Percentiles rank a stretch among this genome's conserved stretches.
These are phyloP conservation scores for Zoanthus sansibaricus DNA, from an alignment of 92 coral and sea anemone genomes.

Conservation along the genomic window DNA sequence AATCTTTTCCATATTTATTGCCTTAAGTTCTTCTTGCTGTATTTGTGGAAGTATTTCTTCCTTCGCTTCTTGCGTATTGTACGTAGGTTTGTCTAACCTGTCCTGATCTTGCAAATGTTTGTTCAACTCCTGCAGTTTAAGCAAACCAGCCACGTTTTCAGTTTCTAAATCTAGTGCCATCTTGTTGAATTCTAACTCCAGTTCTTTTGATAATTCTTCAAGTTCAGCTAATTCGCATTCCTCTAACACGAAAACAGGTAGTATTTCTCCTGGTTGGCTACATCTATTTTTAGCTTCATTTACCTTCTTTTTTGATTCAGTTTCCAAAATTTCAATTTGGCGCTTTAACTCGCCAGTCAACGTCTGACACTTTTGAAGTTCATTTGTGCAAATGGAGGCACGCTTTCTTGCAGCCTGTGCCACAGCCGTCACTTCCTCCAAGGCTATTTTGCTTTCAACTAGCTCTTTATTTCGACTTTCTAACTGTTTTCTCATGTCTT, in stretches of 20 bases:
- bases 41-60: neutral
- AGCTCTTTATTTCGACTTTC: slow-evolving; percentile 5
- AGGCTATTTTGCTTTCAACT: slow-evolving; percentile 16
- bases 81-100: no score
- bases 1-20: neutral
- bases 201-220: no score
- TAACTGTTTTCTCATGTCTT: slow-evolving; percentile 36
- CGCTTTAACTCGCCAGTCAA: slow-evolving; percentile 57
- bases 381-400: slow-evolving; percentile 49
- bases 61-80: no score
- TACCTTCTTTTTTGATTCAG: slow-evolving; percentile 47
- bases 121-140: no score
- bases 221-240: no score
- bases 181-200: no score
- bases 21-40: neutral
- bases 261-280: no score
- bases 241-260: no score
- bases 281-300: no score
- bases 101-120: no score
- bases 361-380: slow-evolving; percentile 52
- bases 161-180: no score
- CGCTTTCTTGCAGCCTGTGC: slow-evolving; percentile 32
- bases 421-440: neutral
- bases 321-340: slow-evolving; percentile 59
- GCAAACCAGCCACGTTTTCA: no score